Evolutionary conservation across 2,888 invertebrate genomes (phyloP), one percentile per base, ranked within the genome.

Genomic region (Sinelater perroti): DNA sequence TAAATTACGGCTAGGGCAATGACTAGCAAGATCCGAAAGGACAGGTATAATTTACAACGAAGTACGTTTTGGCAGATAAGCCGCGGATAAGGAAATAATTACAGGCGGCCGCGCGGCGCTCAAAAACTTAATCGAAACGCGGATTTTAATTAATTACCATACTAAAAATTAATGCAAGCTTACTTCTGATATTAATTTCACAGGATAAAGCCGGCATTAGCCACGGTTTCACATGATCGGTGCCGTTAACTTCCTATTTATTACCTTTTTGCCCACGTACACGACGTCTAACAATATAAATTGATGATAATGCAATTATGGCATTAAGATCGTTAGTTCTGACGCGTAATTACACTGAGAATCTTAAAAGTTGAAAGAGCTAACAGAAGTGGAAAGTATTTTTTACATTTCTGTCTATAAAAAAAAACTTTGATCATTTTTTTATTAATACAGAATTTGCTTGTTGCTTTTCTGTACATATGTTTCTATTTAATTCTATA

Each of bases 301-400:
- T 52, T 35, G 57, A 52, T 52, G 57, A 57, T 51, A 57, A 51
- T 57, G 52, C 57, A 57, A 54, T 57, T 51, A 57, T 45, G 52
- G 31, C 17, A 46, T 57, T 52, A 46, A 57, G 40, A 38, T 51
- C 52, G 46, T 57, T 51, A 57, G 31, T 21, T 31, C 36, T 7
- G 38, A 36, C 38, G 11, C 45, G 17, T 54, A 54, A 54, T 54
- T 54, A 54, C 26, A 45, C 21, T 14, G 33, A 26, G 45, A 53
- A 35, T 45, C 40, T 53, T 53, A 53, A 45, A 13, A 45, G 33
- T 26, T 17, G 36, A 45, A 17, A 18, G 35, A 24, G 31, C 20
- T 52, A 42, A 53, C 24, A 53, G 36, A 53, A 45, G 53, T 24
- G 53, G 24, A 36, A 53, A 53, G 36, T 44, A 45, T 24, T 53